Conservation (phyloP, 1,140 invertebrate species). For the Eriosoma lanigerum region DNA sequence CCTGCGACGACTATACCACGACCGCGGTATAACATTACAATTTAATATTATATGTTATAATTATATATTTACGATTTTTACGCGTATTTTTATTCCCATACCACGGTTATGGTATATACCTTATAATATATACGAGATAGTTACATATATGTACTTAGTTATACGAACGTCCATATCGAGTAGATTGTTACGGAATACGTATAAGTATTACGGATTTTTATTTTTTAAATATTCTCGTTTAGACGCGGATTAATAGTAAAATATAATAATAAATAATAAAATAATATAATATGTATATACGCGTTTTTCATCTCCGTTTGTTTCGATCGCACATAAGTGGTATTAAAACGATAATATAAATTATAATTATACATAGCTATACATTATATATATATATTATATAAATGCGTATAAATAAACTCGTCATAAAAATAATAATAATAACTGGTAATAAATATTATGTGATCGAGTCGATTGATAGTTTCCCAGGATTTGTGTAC, state of each 20-base stretch:
- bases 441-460: no score
- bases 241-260: neutral
- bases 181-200: neutral
- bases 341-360: neutral
- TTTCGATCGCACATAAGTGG: neutral
- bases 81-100: conserved; percentile 17
- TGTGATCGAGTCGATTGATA: neutral
- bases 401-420: no score
- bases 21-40: conserved; percentile 1
- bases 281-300: no score
- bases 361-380: neutral
- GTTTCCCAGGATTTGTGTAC: conserved; percentile 11
- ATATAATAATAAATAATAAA: no score
- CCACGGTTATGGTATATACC: neutral
- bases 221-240: conserved; percentile 38
- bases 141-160: no score
- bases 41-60: neutral
- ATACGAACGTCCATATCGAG: neutral
- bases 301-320: neutral
- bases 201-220: neutral
- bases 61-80: conserved; percentile 11
- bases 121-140: neutral
- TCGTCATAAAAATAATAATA: no score
- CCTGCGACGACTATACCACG: neutral
- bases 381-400: no score